Evolutionary conservation across 23 tunicate species (phyloP), one percentile per base, ranked within the genome.

Genomic region (Halocynthia aurantium): DNA sequence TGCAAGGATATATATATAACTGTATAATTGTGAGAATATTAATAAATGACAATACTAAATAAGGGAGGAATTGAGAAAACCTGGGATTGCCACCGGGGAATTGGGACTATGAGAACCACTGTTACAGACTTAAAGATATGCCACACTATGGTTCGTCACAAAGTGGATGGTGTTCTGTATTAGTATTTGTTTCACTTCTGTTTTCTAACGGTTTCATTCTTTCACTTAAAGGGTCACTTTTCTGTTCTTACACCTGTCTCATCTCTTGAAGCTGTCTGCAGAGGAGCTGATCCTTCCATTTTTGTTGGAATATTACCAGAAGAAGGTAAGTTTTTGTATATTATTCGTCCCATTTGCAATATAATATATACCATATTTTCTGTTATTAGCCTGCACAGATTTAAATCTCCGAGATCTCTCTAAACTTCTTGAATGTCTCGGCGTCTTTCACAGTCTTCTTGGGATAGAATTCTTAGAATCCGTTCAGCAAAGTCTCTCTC

Each of bases 261-360:
- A n/a, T 62, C 70, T 51, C 71, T 89, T 20, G 96, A 89, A 62
- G 88, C 96, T 31, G 88, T 89, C 15, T 84, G 96, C 52, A 60
- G 83, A 18, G 96, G 96, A 20, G 82, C 85, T 5, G 76, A 81
- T 52, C 85, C 88, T 7, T 51, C 72, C 5, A 44, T 84, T 6
- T 81, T 81, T 51, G 44, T 31, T 31, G 44, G 44, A 31, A 31
- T 31, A 31, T 31, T 31, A 31, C 44, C 44, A 4, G 44, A 31
- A 31, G 44, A 31, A 31, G 44, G 44, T 31, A 31, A 31, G 44
- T 31, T 31, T 31, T 31, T 0, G 1, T 31, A 31, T 31, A 31
- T 4, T 31, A 31, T 31, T 31, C 4, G 44, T 31, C 44, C 44
- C 44, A 31, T 31, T 31, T 31, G 44, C 1, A 31, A 31, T 31